Conservation (phyloP, 2,797 vertebrate species). For the Sebastes glaucus region DNA sequence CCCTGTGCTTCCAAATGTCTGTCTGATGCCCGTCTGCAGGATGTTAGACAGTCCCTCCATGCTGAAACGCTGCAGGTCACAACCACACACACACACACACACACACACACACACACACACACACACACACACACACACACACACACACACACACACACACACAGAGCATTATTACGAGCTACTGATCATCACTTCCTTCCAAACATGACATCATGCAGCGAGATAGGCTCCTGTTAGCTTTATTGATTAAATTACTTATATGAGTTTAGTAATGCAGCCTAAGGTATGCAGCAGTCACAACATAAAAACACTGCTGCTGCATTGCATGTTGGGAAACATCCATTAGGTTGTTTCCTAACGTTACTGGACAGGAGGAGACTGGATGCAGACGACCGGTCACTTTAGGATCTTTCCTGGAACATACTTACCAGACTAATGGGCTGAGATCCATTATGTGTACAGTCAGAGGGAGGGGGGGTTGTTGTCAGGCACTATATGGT, state of each 20-base stretch:
- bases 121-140: no score
- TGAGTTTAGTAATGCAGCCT: neutral
- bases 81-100: neutral
- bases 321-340: slow-evolving; percentile 23
- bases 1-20: slow-evolving; percentile 93
- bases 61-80: slow-evolving; percentile 90
- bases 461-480: neutral
- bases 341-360: slow-evolving; percentile 54
- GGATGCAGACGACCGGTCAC: slow-evolving; percentile 47
- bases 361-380: slow-evolving; percentile 13
- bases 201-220: neutral
- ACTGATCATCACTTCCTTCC: no score
- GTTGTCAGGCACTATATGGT: neutral
- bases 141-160: no score
- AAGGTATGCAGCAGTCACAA: neutral
- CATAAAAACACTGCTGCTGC: slow-evolving; percentile 21
- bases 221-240: neutral
- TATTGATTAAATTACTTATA: neutral
- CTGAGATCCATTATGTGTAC: slow-evolving; percentile 69
- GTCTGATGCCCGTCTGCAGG: slow-evolving; percentile 94
- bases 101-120: no score
- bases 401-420: slow-evolving; percentile 76
- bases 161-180: no score
- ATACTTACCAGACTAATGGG: slow-evolving; percentile 75
- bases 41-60: slow-evolving; percentile 99